These are phyloP conservation scores for Ctena decussata DNA, from an alignment of 2,888 invertebrate species.

Conservation along the genomic window DNA sequence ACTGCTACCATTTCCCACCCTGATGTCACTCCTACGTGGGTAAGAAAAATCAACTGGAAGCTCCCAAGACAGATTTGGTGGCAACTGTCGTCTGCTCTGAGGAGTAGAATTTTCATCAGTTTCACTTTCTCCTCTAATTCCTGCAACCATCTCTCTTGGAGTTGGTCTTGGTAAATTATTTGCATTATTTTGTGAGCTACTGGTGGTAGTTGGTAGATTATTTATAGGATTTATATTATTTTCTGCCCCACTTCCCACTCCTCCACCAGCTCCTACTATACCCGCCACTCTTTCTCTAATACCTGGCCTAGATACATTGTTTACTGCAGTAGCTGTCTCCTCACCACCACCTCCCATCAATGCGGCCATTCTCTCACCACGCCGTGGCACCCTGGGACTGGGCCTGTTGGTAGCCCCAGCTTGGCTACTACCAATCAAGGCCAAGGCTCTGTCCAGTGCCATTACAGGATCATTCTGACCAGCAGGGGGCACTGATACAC, in stretches of 20 bases:
- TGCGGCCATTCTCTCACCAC: slow-evolving; percentile 42
- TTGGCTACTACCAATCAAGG: slow-evolving; percentile 45
- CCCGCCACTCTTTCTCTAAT: background rate
- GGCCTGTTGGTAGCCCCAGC: background rate
- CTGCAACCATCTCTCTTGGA: slow-evolving; percentile 41
- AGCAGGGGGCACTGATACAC: background rate
- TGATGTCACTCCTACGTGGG: slow-evolving; percentile 46
- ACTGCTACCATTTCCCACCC: slow-evolving; percentile 49
- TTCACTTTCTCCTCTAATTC: slow-evolving; percentile 18
- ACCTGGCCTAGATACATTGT: slow-evolving; percentile 10
- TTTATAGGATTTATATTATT: background rate
- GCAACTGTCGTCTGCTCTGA: slow-evolving; percentile 25
- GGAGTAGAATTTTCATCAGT: background rate
- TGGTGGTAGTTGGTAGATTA: background rate
- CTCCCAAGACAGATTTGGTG: slow-evolving; percentile 57
- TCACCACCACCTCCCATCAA: slow-evolving; percentile 35
- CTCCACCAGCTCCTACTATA: background rate
- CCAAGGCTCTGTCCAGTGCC: slow-evolving; percentile 51
- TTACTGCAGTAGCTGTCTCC: background rate
- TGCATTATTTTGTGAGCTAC: background rate
- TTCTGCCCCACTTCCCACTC: background rate
- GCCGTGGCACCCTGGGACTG: slow-evolving; percentile 7
- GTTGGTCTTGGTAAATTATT: background rate
- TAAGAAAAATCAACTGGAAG: slow-evolving; percentile 58
- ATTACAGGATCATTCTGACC: background rate